Base-by-base conservation (phyloP, 1,140 invertebrate genomes). In the Lucilia sericata region DNA sequence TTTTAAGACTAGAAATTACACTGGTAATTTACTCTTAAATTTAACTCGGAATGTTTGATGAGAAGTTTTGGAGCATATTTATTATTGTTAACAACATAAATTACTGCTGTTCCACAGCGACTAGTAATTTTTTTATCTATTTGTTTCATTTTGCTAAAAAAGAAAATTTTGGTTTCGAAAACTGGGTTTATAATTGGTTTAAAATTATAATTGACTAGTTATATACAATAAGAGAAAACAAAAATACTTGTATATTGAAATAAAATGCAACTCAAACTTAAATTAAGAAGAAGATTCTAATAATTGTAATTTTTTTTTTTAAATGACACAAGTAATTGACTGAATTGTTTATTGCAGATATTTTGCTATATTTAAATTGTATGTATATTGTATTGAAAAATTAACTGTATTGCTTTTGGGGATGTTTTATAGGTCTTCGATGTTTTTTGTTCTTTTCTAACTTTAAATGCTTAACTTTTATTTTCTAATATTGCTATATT, bases 401-500 rank as follows among this genome's bases (percentile, higher is more conserved):
- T 2, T 83, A 80, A 30, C 14, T 21, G 65, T 70, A 84, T 81
- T 70, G 47, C 74, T 60, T 47, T 84, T 78, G n/a, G 34, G 25
- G 17, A 8, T 78, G 13, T 42, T 47, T 34, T 25, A 75, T 75
- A 75, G 49, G 65, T 80, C 65, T 36, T 60, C 83, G 49, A 36
- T 80, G 36, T 49, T 78, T 42, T 36, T 78, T 42, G 34, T 42
- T 42, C 8, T 70, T 21, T 70, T 60, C 14, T n/a, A 60, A 60
- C n/a, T 60, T 60, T 60, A 60, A n/a, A 25, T 70, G 21, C 5
- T 19, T 70, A 21, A 70, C n/a, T 83, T 51, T 65, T 49, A 65
- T 25, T 47, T 82, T 88, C 86, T 86, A 86, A 88, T 88, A 78
- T 80, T 49, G 87, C 85, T 86, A 82, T 88, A 87, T 87, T 85